Percentiles rank a stretch among this genome's conserved stretches.
Conservation (phyloP, 2,888 invertebrate species). For the Panopea generosa region DNA sequence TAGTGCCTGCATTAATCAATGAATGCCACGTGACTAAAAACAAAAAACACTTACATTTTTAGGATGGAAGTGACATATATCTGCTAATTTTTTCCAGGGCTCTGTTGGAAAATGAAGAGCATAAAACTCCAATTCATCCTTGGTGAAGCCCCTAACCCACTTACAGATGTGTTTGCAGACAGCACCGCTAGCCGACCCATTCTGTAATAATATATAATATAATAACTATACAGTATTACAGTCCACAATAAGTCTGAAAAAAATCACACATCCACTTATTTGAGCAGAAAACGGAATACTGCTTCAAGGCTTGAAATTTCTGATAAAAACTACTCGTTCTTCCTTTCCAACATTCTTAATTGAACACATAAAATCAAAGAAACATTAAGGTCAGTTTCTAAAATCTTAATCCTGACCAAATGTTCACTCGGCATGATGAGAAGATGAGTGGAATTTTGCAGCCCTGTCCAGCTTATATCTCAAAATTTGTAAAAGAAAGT, state of each 20-base stretch:
- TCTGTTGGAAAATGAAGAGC: conserved; percentile 83
- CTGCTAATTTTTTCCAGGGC: conserved; percentile 84
- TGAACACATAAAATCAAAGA: too few relatives aligned
- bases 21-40: too few relatives aligned
- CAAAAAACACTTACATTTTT: conserved; percentile 71
- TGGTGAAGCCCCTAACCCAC: conserved; percentile 80
- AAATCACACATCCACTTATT: background rate
- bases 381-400: too few relatives aligned
- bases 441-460: too few relatives aligned
- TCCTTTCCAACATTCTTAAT: too few relatives aligned
- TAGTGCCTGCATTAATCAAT: too few relatives aligned
- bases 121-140: conserved; percentile 83
- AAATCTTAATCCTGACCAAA: too few relatives aligned
- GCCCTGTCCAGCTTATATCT: too few relatives aligned
- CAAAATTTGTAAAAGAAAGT: too few relatives aligned
- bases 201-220: conserved; percentile 70
- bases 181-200: conserved; percentile 83
- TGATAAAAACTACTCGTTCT: too few relatives aligned
- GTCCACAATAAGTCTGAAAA: background rate
- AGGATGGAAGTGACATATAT: conserved; percentile 84
- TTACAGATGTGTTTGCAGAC: conserved; percentile 78
- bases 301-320: too few relatives aligned
- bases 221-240: background rate
- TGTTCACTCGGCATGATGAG: too few relatives aligned
- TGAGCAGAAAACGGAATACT: background rate